Evolutionary conservation across 2,888 invertebrate species (phyloP).

Genomic region (Bombylius major): DNA sequence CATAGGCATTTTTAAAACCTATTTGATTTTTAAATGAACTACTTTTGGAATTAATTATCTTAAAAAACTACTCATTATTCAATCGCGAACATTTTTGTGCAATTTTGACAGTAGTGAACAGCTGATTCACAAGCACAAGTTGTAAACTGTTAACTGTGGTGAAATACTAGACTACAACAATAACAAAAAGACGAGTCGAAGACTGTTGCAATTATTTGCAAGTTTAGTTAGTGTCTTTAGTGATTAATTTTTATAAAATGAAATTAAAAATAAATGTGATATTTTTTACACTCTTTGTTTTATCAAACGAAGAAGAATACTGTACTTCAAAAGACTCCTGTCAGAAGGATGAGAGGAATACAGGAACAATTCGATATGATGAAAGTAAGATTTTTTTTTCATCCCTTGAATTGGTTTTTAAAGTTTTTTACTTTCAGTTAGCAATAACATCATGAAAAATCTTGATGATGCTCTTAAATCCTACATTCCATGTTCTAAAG

Average conservation of each 20-base stretch:
- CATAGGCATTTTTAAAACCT: conserved; percentile 45
- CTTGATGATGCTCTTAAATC: conserved; percentile 40
- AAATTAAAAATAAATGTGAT: neutral
- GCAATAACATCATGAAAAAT: conserved; percentile 29
- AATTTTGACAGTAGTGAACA: no score
- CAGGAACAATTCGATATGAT: neutral
- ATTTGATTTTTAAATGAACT: no score
- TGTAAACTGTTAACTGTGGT: no score
- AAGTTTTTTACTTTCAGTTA: conserved; percentile 13
- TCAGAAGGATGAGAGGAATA: neutral
- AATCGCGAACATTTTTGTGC: no score
- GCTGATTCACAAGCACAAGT: no score
- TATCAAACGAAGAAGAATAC: neutral
- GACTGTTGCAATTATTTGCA: no score
- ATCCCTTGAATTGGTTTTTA: neutral
- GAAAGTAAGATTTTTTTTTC: neutral
- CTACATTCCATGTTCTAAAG: conserved; percentile 43
- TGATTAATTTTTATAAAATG: neutral
- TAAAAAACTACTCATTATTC: no score
- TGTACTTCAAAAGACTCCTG: neutral
- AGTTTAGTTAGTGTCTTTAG: no score
- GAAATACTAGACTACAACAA: no score
- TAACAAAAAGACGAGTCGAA: no score
- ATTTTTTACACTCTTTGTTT: neutral
- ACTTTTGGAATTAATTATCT: no score